Evolutionary conservation across 1,140 invertebrate genomes (phyloP), one percentile per base, ranked within the genome.

Genomic region (Acromyrmex heyeri): DNA sequence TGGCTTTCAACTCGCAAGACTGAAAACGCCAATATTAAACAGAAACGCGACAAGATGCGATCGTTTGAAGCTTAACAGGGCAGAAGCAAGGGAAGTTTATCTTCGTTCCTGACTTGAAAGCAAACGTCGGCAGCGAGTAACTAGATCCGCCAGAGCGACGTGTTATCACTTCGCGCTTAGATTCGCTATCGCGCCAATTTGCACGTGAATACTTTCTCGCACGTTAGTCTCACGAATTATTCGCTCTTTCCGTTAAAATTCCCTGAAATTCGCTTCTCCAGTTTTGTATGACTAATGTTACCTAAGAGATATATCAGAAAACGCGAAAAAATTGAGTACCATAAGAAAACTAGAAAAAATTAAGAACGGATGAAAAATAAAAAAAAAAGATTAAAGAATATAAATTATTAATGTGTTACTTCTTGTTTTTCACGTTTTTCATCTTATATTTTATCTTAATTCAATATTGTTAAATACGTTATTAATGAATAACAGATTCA

Each of bases 181-280:
- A 83, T 64, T 83, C 53, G 67, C 79, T 82, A 73, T 73, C 79
- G 38, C 16, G 27, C 55, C 69, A 75, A 83, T 73, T 83, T 75
- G 55, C 79, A 73, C 67, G 79, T 82, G 67, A 82, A 82, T 82
- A 82, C 38, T 82, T 82, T 72, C 34, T 38, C 48, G 77, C 62
- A 21, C 64, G 27, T 64, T 55, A 70, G 50, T 81, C 27, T 70
- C 67, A 18, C 67, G 53, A 82, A 61, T 82, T 73, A 82, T 73
- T 65, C 61, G 76, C 27, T 50, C 76, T 50, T 34, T 72, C 27
- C 48, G 48, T 34, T 38, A 5, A 44, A 73, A 73, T 61, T 61
- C 12, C 27, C 24, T 70, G 64, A 59, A 59, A 30, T 18, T 82
- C 14, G 53, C 67, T 72, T 73, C 53, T 73, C 30, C 48, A 30